phyloP scores from a whole-genome alignment of 2,888 invertebrate species.

The Nomada fucata region DNA sequence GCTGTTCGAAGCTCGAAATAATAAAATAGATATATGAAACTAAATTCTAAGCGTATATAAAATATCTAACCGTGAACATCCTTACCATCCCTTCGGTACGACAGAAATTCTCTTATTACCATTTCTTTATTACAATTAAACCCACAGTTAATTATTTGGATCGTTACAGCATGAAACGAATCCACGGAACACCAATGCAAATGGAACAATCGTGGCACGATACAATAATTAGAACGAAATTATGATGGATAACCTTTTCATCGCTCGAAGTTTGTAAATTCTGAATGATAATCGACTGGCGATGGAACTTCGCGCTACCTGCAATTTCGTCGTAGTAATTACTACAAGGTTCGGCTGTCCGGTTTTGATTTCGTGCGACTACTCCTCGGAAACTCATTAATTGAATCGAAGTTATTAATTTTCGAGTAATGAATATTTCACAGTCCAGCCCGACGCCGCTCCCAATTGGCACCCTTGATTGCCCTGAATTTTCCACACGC shows the following conservation, averaged over 20 bases:
- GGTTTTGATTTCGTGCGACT: not conserved
- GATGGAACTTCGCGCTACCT: constrained; percentile 1
- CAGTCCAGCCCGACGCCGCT: not conserved
- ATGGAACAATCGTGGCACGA: not conserved
- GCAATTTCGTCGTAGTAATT: constrained; percentile 19
- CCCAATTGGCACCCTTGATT: constrained; percentile 1
- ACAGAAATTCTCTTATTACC: not conserved
- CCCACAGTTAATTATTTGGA: not conserved
- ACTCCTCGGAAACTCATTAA: constrained; percentile 11
- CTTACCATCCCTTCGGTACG: too few species aligned
- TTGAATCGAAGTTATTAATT: constrained; percentile 11
- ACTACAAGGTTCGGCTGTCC: constrained; percentile 4
- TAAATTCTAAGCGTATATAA: too few species aligned
- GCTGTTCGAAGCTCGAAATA: too few species aligned
- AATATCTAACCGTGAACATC: too few species aligned
- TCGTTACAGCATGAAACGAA: not conserved
- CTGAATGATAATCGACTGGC: constrained; percentile 10
- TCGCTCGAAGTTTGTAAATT: constrained; percentile 2
- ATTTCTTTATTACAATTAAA: not conserved
- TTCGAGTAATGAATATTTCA: constrained; percentile 27
- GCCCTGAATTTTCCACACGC: not conserved
- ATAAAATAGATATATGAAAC: too few species aligned
- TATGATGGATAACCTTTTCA: not conserved
- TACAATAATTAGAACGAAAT: not conserved
- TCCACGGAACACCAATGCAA: not conserved